Evolutionary conservation across 1,140 invertebrate species (phyloP).

Genomic region (Lepidurus apus): DNA sequence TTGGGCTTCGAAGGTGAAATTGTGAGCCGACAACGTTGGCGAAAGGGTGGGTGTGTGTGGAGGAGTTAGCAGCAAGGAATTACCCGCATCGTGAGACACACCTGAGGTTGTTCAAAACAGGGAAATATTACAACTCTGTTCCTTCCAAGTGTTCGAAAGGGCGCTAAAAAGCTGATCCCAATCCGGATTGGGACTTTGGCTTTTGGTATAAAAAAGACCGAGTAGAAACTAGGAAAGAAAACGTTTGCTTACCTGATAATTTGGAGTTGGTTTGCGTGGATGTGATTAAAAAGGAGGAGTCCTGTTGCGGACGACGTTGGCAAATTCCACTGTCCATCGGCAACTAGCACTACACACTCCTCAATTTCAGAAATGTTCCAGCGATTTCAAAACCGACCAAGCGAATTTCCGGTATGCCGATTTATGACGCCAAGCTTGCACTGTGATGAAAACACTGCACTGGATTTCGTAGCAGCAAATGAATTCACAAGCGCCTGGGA

Average conservation of each 20-base stretch:
- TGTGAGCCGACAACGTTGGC: constrained; percentile 31
- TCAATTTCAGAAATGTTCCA: neutral
- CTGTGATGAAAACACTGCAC: too few species aligned
- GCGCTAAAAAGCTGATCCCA: too few species aligned
- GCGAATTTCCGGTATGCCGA: neutral
- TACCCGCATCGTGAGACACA: constrained; percentile 32
- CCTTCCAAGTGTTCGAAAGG: too few species aligned
- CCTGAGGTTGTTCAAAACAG: neutral
- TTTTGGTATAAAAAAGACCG: neutral
- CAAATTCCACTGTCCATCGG: constrained; percentile 34
- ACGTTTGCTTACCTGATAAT: neutral
- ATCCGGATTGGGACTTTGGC: too few species aligned
- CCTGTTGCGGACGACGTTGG: constrained; percentile 32
- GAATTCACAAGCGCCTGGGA: too few species aligned
- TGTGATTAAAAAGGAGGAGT: constrained; percentile 22
- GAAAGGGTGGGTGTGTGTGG: constrained; percentile 40
- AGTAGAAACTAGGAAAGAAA: neutral
- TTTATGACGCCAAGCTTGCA: too few species aligned
- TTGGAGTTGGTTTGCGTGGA: constrained; percentile 24
- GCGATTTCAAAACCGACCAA: neutral
- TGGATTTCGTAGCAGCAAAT: too few species aligned
- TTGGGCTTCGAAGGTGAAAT: constrained; percentile 37
- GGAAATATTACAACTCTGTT: neutral
- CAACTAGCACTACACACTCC: constrained; percentile 1
- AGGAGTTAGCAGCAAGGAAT: constrained; percentile 39